These are phyloP conservation scores for Phrynocephalus versicolor DNA, from an alignment of 2,113 vertebrate genomes.

Conservation along the genomic window DNA sequence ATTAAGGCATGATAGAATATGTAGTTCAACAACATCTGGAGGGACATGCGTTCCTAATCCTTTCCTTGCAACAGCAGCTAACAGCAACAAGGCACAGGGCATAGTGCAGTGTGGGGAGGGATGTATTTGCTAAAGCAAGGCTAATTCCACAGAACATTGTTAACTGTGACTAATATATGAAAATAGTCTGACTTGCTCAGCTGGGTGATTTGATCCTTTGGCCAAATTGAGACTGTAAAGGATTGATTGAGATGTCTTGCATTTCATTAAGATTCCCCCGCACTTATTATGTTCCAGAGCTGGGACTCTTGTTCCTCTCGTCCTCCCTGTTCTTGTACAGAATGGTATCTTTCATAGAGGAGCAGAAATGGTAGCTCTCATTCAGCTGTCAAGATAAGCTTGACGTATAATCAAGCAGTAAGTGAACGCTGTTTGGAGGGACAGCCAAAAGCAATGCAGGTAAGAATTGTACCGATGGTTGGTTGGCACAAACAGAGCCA, in stretches of 20 bases:
- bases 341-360: constrained; percentile 1
- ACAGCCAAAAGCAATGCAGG: neutral
- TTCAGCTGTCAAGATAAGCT: constrained; percentile 27
- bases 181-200: neutral
- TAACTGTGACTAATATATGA: neutral
- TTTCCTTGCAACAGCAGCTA: neutral
- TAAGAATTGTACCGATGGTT: neutral
- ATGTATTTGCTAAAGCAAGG: neutral
- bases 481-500: neutral
- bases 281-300: constrained; percentile 16
- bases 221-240: constrained; percentile 14
- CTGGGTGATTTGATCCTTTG: constrained; percentile 5
- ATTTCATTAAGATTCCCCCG: constrained; percentile 20
- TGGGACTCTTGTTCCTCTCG: neutral
- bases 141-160: neutral
- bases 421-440: neutral
- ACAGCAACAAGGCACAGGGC: neutral
- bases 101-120: neutral
- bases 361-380: neutral
- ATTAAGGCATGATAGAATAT: neutral
- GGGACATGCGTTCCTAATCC: neutral
- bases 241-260: constrained; percentile 20
- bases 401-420: neutral
- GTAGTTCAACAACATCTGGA: neutral
- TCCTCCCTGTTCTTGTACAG: neutral